Base-by-base conservation (phyloP, 2,113 vertebrate species). In the Cygnus atratus region DNA sequence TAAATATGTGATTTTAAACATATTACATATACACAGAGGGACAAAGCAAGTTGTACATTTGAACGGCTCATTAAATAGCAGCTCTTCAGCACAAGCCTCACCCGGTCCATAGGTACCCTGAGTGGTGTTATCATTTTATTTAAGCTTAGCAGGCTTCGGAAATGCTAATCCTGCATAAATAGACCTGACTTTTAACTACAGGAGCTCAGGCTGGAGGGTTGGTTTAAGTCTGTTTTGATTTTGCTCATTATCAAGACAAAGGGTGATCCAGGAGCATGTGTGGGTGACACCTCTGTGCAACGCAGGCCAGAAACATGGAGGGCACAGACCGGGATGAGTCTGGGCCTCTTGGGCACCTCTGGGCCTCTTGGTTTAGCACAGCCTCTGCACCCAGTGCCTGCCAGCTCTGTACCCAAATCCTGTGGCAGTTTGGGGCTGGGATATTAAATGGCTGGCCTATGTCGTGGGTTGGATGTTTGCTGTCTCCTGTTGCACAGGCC, bases 1-100 rank as follows among this genome's bases (percentile, higher is more conserved):
- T 92, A 92, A 97, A 94, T 93, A 72, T 74, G 77, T 89, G 76
- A 90, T 93, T 96, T 97, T 19, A 75, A 90, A 89, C 61, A 88
- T 46, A 87, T 65, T 55, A 24, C 16, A 29, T 90, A 29, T 8
- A 54, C 25, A 7, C 91, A 90, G 59, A 80, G 84, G 89, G 94
- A 93, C 73, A 35, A 90, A 96, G 87, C 9, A 35, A 93, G 81
- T 79, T 88, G 88, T 90, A 84, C 35, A 1, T 19, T 74, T 90
- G 83, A 95, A 52, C 20, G 13, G 67, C 81, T 94, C 43, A 46
- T 96, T 96, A 94, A 92, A 92, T 4, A 94, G 88, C 57, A 95
- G 88, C 88, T 96, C 90, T 80, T 95, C 71, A 55, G 82, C 20
- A 28, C 41, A 68, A 85, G 11, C 29, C 90, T 59, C 15, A 2